Evolutionary conservation across 1,140 invertebrate genomes (phyloP).

Genomic region (Agraylea sexmaculata): DNA sequence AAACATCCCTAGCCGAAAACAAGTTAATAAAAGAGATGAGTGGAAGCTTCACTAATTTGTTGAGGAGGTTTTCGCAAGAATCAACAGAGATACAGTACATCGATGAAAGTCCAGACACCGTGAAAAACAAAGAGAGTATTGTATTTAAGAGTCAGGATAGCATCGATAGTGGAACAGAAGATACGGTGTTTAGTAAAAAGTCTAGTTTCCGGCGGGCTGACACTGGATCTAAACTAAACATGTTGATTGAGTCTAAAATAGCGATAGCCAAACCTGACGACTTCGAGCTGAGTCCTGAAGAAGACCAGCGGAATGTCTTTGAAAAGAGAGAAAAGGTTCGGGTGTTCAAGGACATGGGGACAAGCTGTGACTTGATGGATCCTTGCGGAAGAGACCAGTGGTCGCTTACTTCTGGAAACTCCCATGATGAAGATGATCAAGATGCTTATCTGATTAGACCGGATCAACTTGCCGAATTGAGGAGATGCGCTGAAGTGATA

Average conservation of each 20-base stretch:
- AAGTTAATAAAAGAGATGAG: constrained; percentile 31
- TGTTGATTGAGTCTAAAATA: constrained; percentile 20
- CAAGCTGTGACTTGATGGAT: constrained; percentile 18
- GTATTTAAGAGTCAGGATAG: constrained; percentile 37
- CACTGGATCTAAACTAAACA: constrained; percentile 31
- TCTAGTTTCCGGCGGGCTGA: constrained; percentile 31
- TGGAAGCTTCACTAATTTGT: constrained; percentile 24
- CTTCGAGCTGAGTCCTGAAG: constrained; percentile 35
- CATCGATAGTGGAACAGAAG: constrained; percentile 24
- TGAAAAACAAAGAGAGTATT: constrained; percentile 32
- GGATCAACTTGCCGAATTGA: constrained; percentile 15
- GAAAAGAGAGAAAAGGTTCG: constrained; percentile 1
- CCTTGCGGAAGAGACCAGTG: constrained; percentile 5
- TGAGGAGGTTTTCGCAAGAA: constrained; percentile 28
- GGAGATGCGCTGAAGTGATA: constrained; percentile 17
- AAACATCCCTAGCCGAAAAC: constrained; percentile 36
- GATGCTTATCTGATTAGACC: constrained; percentile 10
- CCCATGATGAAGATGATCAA: constrained; percentile 8
- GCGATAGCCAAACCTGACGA: constrained; percentile 37
- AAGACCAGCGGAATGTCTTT: constrained; percentile 19
- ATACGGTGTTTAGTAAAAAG: constrained; percentile 27
- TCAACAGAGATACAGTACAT: constrained; percentile 34
- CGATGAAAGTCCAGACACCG: constrained; percentile 33
- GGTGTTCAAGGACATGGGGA: constrained; percentile 18
- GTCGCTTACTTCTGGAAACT: constrained; percentile 8